Percentiles rank a stretch among this genome's conserved stretches.
phyloP scores from a whole-genome alignment of 2,888 invertebrate genomes.

The Oscheius sp. region DNA sequence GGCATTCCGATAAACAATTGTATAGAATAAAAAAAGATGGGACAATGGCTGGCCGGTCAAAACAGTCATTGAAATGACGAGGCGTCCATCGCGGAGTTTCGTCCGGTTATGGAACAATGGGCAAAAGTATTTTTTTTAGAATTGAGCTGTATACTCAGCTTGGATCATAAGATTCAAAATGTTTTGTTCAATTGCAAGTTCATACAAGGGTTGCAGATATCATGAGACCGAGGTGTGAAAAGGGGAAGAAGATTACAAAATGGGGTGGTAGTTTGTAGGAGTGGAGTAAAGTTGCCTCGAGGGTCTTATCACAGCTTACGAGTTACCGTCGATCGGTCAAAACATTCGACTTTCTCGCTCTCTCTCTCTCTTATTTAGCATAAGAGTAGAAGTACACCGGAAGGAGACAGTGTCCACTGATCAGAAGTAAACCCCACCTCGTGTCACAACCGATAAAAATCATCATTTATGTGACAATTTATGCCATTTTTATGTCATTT shows the following conservation, averaged over 20 bases:
- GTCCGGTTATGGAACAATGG: not conserved
- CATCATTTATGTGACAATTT: slow-evolving; percentile 20
- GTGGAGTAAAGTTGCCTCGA: not conserved
- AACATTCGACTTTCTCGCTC: not conserved
- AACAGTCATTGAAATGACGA: not conserved
- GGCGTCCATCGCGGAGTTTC: not conserved
- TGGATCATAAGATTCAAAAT: no score
- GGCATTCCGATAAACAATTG: not conserved
- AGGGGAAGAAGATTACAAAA: not conserved
- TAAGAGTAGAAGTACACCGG: not conserved
- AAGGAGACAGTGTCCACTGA: not conserved
- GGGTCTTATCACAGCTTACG: not conserved
- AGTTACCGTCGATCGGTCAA: not conserved
- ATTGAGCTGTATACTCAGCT: not conserved
- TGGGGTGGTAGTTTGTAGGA: not conserved
- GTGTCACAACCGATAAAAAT: not conserved
- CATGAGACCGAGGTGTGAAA: not conserved
- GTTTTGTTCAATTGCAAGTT: no score
- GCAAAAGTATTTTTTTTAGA: not conserved
- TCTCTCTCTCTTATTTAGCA: not conserved
- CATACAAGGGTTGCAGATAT: not conserved
- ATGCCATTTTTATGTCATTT: slow-evolving; percentile 2
- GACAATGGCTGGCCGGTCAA: not conserved
- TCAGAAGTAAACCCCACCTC: not conserved
- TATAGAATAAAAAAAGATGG: not conserved